Base-by-base conservation (phyloP, 2,888 invertebrate genomes). In the Lepas anatifera region DNA sequence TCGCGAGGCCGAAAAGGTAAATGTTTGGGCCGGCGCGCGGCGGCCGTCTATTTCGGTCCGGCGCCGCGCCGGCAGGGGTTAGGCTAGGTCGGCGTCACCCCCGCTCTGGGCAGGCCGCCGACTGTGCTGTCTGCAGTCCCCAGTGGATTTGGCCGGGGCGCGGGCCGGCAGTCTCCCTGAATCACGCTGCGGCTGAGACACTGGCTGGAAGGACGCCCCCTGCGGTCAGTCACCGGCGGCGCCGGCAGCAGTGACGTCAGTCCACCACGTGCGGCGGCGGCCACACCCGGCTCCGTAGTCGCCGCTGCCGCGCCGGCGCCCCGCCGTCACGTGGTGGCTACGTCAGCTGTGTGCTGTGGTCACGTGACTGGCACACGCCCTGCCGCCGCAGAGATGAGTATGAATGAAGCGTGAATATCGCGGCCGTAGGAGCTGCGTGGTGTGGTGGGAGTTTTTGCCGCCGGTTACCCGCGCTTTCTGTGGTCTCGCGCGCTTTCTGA, bases 1-100 rank as follows among this genome's bases (percentile, higher is more conserved):
- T 80, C 87, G 92, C 75, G 98, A 99, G 78, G 89, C 96, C 74
- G 98, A 98, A 80, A 89, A 92, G 78, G 96, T 74, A 52, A 35
- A 48, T 68, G 46, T 58, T 58, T 58, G n/a, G 32, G 32, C 2
- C 35, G 22, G n/a, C n/a, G n/a, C n/a, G n/a, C n/a, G n/a, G n/a
- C n/a, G 27, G 27, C 27, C 27, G 58, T 16, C 58, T 58, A 58
- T 58, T 58, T 58, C 58, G 13, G 58, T 16, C 7, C 11, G 11
- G 41, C 41, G 41, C 41, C 11, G 41, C 16, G 41, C n/a, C n/a
- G 16, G 41, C 41, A 4, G 41, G 41, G 4, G 41, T 41, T n/a
- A n/a, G n/a, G n/a, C n/a, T n/a, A n/a, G n/a, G n/a, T n/a, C n/a
- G n/a, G n/a, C n/a, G n/a, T n/a, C n/a, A n/a, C n/a, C 27, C 3